Base-by-base conservation (phyloP, 2,113 vertebrate genomes). In the Lates calcarifer region DNA sequence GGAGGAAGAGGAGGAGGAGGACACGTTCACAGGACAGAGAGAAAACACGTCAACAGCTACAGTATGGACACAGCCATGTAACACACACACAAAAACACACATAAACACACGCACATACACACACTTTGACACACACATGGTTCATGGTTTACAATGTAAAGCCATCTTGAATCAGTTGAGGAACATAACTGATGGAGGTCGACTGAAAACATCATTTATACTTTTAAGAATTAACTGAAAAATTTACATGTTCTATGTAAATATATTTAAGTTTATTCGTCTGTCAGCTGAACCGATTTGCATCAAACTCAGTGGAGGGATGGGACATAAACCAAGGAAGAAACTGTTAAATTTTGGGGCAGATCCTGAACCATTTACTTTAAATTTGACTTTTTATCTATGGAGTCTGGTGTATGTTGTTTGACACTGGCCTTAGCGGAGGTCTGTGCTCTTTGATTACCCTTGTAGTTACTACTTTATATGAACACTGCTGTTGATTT, bases 21-120 rank as follows among this genome's bases (percentile, higher is more conserved):
- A 91, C 79, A 93, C 77, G 74, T 97, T 94, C 96, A 96, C 96
- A 97, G 96, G 97, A 98, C 96, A 96, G 96, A 98, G 96, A 99
- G 96, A 99, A 96, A 98, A 96, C 98, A 97, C 95, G 97, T 99
- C 94, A 99, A 98, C 97, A 96, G 96, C 96, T 96, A 96, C 95
- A 95, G 93, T 87, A 96, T 95, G 94, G 91, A 94, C 92, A 91
- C 87, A 86, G 84, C 89, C 78, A 88, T 92, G 87, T 91, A 91
- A 93, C 73, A 90, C 82, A 88, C 80, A 91, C 81, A 87, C 77
- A 82, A 65, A 70, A 55, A 74, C 41, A 69, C 24, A 62, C 29
- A 81, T 66, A 85, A 74, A 86, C 79, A 83, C 81, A 81, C 61
- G 71, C 49, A 24, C n/a, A 4, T 1, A 53, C 12, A 63, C 24